Base-by-base conservation (phyloP, 2,888 invertebrate species). In the Agrotis segetum region DNA sequence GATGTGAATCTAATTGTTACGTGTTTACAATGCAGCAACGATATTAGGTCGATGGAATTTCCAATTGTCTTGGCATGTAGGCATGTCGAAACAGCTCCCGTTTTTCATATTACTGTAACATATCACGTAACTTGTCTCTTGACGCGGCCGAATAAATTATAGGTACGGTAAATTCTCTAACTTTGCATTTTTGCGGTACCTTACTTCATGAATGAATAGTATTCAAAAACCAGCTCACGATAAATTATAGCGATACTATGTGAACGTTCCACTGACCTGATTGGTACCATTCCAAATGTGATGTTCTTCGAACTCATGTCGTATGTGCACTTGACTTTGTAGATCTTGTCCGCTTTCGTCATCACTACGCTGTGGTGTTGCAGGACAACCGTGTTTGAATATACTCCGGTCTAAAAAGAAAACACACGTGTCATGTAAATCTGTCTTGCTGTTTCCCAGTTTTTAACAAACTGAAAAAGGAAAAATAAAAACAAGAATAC, bases 211-310 rank as follows among this genome's bases (percentile, higher is more conserved):
- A 84, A 86, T 81, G 72, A 68, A 71, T 62, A 61, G 67, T 84
- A 74, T 81, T 85, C 14, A 70, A 55, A 83, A 79, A 79, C 49
- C 83, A 71, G 69, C 65, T 80, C 77, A 85, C 77, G 78, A 85
- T 83, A 83, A 85, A 84, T 83, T 79, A 55, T 74, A 67, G 56
- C 61, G 66, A 71, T 75, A 77, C 61, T 40, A 72, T 80, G 83
- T 65, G 74, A 77, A 78, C 67, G 85, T 71, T 74, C 84, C 53
- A 94, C 95, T 92, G 91, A 98, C 98, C 98, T 98, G 94, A 99
- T 99, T 81, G 99, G 99, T 98, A 99, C 99, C 99, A 99, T 99
- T 96, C 99, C 99, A 96, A 99, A 99, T 49, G 99, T 99, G 87
- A 99, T 99, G 94, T 99, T 99, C 97, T 99, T 98, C 24, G 99